Evolutionary conservation across 2,888 invertebrate genomes (phyloP).

Genomic region (Troides oblongomaculatus): DNA sequence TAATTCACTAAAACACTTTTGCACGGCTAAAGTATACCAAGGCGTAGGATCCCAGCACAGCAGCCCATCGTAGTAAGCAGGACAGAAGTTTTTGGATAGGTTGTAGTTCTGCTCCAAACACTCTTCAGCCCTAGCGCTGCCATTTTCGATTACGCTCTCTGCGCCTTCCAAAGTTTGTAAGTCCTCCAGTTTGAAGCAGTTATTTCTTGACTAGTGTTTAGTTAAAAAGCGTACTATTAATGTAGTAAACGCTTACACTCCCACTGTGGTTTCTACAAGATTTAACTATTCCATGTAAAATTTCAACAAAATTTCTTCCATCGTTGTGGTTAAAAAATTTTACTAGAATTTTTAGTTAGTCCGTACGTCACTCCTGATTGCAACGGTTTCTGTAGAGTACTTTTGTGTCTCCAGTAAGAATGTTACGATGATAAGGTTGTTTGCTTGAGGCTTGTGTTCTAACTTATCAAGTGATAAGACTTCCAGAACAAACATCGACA

Average conservation of each 20-base stretch:
- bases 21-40: slow-evolving; percentile 83
- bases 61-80: slow-evolving; percentile 86
- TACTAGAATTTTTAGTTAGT: slow-evolving; percentile 47
- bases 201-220: slow-evolving; percentile 41
- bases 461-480: slow-evolving; percentile 78
- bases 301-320: slow-evolving; percentile 31
- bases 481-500: slow-evolving; percentile 71
- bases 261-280: slow-evolving; percentile 29
- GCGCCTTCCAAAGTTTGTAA: slow-evolving; percentile 63
- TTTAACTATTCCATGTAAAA: slow-evolving; percentile 38
- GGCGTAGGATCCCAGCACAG: slow-evolving; percentile 92
- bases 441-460: slow-evolving; percentile 74
- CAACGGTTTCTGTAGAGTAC: slow-evolving; percentile 59
- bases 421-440: slow-evolving; percentile 76
- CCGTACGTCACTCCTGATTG: slow-evolving; percentile 48
- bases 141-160: slow-evolving; percentile 62
- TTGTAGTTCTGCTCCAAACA: slow-evolving; percentile 59
- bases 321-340: slow-evolving; percentile 19
- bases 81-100: slow-evolving; percentile 73
- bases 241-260: slow-evolving; percentile 42
- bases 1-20: slow-evolving; percentile 89
- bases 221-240: slow-evolving; percentile 51
- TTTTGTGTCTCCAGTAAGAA: slow-evolving; percentile 60
- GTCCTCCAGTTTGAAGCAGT: slow-evolving; percentile 73
- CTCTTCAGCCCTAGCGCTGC: slow-evolving; percentile 57